These are phyloP conservation scores for Lasioglossum marginatum DNA, from an alignment of 2,888 invertebrate genomes.

Conservation along the genomic window DNA sequence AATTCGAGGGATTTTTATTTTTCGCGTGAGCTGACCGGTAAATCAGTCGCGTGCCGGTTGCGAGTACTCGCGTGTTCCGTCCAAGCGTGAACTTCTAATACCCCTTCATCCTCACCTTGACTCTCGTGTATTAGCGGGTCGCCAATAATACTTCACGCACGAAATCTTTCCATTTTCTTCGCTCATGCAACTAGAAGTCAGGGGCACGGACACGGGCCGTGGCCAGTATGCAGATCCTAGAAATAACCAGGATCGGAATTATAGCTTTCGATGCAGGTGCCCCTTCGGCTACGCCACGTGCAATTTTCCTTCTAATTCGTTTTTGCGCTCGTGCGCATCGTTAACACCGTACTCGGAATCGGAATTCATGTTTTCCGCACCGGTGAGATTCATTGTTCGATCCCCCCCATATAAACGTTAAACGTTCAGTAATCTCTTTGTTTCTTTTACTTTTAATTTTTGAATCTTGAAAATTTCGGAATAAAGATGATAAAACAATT, in stretches of 20 bases:
- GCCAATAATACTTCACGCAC: constrained; percentile 76
- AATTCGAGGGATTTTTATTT: constrained; percentile 61
- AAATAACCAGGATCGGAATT: constrained; percentile 49
- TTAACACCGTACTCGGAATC: constrained; percentile 24
- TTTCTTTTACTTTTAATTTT: background rate
- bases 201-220: constrained; percentile 57
- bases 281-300: constrained; percentile 9
- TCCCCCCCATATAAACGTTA: background rate
- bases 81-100: constrained; percentile 76
- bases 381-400: background rate
- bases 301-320: constrained; percentile 15
- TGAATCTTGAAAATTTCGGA: background rate
- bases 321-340: constrained; percentile 20
- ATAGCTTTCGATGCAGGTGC: constrained; percentile 31
- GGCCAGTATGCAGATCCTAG: constrained; percentile 61
- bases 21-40: constrained; percentile 69
- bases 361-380: background rate
- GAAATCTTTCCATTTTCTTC: constrained; percentile 73
- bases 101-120: constrained; percentile 77
- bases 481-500: background rate
- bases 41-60: constrained; percentile 77
- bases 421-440: background rate
- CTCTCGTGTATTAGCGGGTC: constrained; percentile 71
- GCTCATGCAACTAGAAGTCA: constrained; percentile 68
- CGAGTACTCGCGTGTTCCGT: constrained; percentile 78